Percentiles rank a stretch among this genome's conserved stretches.
These are phyloP conservation scores for Lepas anatifera DNA, from an alignment of 2,888 invertebrate species.

Conservation along the genomic window DNA sequence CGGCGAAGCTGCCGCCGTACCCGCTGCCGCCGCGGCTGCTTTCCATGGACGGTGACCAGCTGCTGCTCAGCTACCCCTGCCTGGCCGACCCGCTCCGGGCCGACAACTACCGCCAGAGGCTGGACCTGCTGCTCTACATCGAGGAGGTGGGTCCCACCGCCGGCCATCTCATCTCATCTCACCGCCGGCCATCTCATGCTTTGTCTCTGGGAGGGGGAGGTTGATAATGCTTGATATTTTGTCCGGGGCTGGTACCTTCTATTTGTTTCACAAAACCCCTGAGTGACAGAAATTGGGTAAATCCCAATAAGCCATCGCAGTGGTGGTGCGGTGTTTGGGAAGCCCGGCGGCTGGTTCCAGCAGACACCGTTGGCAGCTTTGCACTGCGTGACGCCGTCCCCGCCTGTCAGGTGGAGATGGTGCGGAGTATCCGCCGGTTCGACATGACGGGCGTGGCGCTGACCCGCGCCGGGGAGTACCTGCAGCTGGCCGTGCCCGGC, in stretches of 20 bases:
- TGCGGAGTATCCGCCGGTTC: slow-evolving; percentile 16
- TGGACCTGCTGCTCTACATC: not conserved
- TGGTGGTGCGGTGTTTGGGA: no score
- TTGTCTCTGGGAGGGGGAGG: not conserved
- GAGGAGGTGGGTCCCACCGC: not conserved
- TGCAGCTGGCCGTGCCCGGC: slow-evolving; percentile 62
- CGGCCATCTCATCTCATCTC: no score
- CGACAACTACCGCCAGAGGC: slow-evolving; percentile 1
- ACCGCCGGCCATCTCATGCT: not conserved
- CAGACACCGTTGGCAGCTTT: no score
- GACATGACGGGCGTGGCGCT: slow-evolving; percentile 37
- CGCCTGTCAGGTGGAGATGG: not conserved
- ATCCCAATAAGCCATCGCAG: no score
- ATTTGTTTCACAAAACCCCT: no score
- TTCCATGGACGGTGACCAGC: not conserved
- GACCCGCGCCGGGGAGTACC: slow-evolving; percentile 49
- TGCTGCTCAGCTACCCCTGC: not conserved
- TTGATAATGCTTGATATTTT: no score
- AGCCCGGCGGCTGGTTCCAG: no score
- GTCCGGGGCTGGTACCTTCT: no score
- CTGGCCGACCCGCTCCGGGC: not conserved
- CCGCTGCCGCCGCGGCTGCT: slow-evolving; percentile 3
- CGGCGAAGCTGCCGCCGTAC: not conserved
- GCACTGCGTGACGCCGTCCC: not conserved
- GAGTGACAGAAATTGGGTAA: no score